These are phyloP conservation scores for Pissodes strobi DNA, from an alignment of 1,140 invertebrate genomes.

Conservation along the genomic window DNA sequence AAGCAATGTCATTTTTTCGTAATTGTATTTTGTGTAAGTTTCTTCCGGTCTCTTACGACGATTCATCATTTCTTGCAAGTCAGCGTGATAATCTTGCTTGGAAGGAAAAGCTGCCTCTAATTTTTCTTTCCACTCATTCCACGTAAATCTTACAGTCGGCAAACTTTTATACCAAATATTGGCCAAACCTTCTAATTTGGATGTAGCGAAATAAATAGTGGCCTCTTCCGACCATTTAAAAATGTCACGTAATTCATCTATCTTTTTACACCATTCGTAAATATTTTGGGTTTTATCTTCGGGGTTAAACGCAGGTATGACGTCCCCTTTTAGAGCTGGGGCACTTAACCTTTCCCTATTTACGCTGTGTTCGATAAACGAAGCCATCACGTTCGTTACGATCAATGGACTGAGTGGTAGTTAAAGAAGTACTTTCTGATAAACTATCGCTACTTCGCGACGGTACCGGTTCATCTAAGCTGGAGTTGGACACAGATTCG, in stretches of 20 bases:
- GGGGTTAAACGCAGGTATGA: constrained; percentile 1
- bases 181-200: constrained; percentile 45
- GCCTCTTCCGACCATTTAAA: constrained; percentile 36
- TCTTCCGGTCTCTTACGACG: not conserved
- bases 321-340: not conserved
- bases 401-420: not conserved
- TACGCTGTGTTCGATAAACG: no score
- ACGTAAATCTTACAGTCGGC: constrained; percentile 37
- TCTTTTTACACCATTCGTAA: constrained; percentile 37
- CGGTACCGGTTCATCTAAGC: no score
- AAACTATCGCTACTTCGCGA: no score
- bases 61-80: not conserved
- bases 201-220: constrained; percentile 38
- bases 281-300: not conserved
- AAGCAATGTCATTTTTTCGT: constrained; percentile 45
- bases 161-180: constrained; percentile 47
- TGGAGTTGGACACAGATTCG: no score
- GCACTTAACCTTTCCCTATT: not conserved
- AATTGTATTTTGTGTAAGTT: constrained; percentile 27
- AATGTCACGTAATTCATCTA: constrained; percentile 44
- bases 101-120: not conserved
- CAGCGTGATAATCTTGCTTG: not conserved
- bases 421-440: no score
- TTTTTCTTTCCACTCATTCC: constrained; percentile 44
- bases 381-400: not conserved